These are phyloP conservation scores for Karalla daura DNA, from an alignment of 2,797 vertebrate species.

Conservation along the genomic window DNA sequence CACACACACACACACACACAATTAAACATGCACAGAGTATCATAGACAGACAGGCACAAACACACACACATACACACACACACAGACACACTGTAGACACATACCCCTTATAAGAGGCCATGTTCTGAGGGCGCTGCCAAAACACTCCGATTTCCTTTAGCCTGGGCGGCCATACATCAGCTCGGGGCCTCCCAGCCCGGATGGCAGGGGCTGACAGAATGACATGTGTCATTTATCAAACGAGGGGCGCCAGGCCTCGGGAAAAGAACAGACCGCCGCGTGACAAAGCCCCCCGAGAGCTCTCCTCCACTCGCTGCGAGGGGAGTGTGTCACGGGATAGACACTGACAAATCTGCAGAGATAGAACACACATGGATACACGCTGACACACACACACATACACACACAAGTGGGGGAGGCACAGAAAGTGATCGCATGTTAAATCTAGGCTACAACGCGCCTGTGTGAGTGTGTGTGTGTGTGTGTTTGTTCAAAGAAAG, in stretches of 20 bases:
- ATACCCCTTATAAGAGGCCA: constrained; percentile 89
- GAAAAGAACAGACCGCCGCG: constrained; percentile 88
- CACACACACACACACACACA: constrained; percentile 60
- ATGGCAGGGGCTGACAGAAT: constrained; percentile 99
- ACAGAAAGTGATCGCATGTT: constrained; percentile 35
- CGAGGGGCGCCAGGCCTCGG: constrained; percentile 95
- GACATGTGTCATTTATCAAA: constrained; percentile 99
- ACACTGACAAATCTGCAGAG: constrained; percentile 75
- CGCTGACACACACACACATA: constrained; percentile 68
- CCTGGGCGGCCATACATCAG: constrained; percentile 95
- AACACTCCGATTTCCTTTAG: constrained; percentile 98
- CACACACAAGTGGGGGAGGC: constrained; percentile 49
- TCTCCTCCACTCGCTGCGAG: constrained; percentile 82
- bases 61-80: constrained; percentile 66
- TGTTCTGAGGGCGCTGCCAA: constrained; percentile 95
- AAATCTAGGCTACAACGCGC: constrained; percentile 10
- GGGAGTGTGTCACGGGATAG: constrained; percentile 74
- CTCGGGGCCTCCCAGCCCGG: constrained; percentile 94
- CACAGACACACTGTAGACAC: constrained; percentile 54
- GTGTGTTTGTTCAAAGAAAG: constrained; percentile 24
- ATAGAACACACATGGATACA: constrained; percentile 73
- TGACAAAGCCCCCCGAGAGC: constrained; percentile 99
- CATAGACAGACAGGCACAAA: constrained; percentile 64
- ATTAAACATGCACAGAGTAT: constrained; percentile 69
- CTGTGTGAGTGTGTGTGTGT: constrained; percentile 21